phyloP scores from a whole-genome alignment of 2,888 invertebrate species.

The Euzetes globulus region DNA sequence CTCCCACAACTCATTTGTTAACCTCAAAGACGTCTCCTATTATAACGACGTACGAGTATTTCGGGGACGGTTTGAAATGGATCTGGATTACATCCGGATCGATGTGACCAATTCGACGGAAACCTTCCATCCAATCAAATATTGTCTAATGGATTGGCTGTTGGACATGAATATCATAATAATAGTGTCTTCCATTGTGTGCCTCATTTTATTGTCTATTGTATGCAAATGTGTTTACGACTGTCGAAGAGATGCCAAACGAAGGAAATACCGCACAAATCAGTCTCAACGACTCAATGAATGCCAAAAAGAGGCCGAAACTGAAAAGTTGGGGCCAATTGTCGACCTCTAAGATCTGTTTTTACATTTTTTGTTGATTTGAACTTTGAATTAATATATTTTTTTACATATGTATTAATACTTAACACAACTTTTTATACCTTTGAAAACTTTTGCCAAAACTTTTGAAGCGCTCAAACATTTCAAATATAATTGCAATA shows the following conservation, averaged over 20 bases:
- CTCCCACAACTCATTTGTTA: background rate
- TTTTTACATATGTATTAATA: too few relatives aligned
- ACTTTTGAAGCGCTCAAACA: too few relatives aligned
- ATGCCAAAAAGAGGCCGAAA: too few relatives aligned
- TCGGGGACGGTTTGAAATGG: background rate
- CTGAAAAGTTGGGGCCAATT: too few relatives aligned
- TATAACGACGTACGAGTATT: background rate
- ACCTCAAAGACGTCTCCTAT: background rate
- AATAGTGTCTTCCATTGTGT: background rate
- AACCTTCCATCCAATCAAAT: background rate
- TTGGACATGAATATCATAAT: background rate
- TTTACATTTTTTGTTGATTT: too few relatives aligned
- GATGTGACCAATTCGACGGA: background rate
- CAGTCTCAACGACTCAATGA: background rate
- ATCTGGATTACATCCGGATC: background rate
- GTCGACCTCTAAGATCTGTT: too few relatives aligned
- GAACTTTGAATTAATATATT: too few relatives aligned
- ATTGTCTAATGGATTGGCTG: slow-evolving; percentile 2
- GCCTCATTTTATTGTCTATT: background rate
- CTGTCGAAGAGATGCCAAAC: background rate
- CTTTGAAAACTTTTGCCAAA: too few relatives aligned
- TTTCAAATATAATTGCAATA: too few relatives aligned
- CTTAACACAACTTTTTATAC: too few relatives aligned
- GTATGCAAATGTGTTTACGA: background rate
- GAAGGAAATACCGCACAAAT: background rate